Percentiles rank a stretch among this genome's conserved stretches.
Evolutionary conservation across 2,113 vertebrate genomes (phyloP).

Genomic region (Candoia aspera): DNA sequence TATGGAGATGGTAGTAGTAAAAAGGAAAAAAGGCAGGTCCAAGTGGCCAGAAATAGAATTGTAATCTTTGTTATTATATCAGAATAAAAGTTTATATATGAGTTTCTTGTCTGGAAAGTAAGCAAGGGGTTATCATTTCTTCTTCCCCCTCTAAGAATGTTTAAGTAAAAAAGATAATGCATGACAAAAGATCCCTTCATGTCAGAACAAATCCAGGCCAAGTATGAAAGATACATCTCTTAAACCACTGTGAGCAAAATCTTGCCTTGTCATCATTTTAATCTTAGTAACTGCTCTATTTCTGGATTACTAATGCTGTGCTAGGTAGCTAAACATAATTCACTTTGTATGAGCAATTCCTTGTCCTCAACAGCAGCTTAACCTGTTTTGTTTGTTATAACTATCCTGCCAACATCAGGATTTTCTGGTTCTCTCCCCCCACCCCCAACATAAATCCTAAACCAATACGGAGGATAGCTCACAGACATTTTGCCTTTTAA

Average conservation of each 20-base stretch:
- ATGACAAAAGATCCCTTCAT: background rate
- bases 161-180: background rate
- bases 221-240: constrained; percentile 2
- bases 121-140: background rate
- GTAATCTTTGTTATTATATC: background rate
- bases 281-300: background rate
- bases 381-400: constrained; percentile 1
- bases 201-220: background rate
- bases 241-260: background rate
- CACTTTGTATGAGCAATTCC: background rate
- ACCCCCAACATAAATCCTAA: background rate
- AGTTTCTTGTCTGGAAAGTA: background rate
- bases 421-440: background rate
- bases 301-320: constrained; percentile 18
- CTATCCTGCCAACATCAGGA: background rate
- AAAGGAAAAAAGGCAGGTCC: too few species aligned
- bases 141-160: background rate
- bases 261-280: background rate
- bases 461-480: background rate
- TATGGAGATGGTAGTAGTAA: too few species aligned
- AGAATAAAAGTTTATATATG: background rate
- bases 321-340: background rate
- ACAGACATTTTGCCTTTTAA: background rate
- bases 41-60: background rate
- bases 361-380: background rate